phyloP scores from a whole-genome alignment of 2,113 vertebrate genomes.

The Caloenas nicobarica region DNA sequence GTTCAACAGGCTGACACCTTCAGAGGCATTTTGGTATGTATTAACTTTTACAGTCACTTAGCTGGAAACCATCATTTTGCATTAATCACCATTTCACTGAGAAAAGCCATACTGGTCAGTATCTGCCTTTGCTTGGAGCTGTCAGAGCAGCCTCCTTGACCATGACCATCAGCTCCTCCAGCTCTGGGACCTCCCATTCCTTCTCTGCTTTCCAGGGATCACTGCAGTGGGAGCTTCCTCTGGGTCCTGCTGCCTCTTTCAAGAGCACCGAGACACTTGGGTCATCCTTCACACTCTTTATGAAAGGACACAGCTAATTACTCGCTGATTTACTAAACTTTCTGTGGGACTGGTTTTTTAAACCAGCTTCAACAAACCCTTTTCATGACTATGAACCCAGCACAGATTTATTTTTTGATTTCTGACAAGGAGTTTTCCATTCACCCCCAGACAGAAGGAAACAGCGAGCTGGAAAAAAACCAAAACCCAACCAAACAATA shows the following conservation, averaged over 20 bases:
- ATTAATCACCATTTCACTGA: not conserved
- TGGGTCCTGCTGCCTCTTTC: not conserved
- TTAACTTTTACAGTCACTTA: not conserved
- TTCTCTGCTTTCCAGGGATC: not conserved
- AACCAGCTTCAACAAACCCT: not conserved
- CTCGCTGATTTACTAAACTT: not conserved
- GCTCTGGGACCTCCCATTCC: not conserved
- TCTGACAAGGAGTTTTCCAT: not conserved
- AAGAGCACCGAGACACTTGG: not conserved
- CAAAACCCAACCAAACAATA: accelerated
- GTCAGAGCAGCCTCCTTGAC: not conserved
- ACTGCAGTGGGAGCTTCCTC: not conserved
- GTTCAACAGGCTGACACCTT: not conserved
- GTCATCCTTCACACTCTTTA: not conserved
- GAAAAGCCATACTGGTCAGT: not conserved
- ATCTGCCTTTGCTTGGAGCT: not conserved
- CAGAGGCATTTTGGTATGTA: not conserved
- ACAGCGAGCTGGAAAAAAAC: not conserved
- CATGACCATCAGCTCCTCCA: not conserved
- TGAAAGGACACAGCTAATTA: not conserved
- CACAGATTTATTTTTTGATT: not conserved
- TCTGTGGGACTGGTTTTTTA: not conserved
- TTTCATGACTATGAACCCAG: not conserved
- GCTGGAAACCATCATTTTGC: not conserved
- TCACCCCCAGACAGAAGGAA: not conserved